phyloP scores from a whole-genome alignment of 2,113 vertebrate genomes.

The Burhinus bistriatus region DNA sequence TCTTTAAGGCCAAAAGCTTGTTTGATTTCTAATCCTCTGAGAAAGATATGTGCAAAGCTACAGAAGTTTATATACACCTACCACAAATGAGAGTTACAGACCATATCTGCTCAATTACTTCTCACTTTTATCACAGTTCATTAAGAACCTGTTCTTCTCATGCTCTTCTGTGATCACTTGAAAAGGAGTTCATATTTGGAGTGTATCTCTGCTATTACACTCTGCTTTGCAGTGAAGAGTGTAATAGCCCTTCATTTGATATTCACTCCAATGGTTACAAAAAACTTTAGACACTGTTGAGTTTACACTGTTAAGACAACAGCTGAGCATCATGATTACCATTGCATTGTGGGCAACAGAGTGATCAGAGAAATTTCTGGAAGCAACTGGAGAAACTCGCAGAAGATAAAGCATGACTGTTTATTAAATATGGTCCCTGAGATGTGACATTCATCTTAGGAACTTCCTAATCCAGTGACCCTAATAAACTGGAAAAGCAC shows the following conservation, averaged over 20 bases:
- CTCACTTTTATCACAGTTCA: neutral
- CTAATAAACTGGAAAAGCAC: neutral
- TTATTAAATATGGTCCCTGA: neutral
- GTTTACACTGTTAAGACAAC: neutral
- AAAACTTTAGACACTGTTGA: neutral
- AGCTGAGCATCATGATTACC: neutral
- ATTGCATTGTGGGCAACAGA: neutral
- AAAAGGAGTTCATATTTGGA: neutral
- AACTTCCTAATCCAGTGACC: neutral
- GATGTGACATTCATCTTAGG: accelerated
- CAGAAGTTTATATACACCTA: no score
- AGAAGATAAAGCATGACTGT: neutral
- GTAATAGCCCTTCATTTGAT: neutral
- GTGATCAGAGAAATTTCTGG: neutral
- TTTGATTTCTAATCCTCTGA: neutral
- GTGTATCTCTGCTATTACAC: neutral
- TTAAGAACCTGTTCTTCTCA: neutral
- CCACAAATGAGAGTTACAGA: neutral
- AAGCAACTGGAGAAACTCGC: neutral
- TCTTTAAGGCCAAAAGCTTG: neutral
- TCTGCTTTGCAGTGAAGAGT: neutral
- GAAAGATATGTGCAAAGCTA: accelerated
- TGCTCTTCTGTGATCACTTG: neutral
- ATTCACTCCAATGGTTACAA: neutral
- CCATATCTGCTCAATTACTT: neutral